Conservation (phyloP, 2,888 invertebrate genomes). For the Exocentrus adspersus region DNA sequence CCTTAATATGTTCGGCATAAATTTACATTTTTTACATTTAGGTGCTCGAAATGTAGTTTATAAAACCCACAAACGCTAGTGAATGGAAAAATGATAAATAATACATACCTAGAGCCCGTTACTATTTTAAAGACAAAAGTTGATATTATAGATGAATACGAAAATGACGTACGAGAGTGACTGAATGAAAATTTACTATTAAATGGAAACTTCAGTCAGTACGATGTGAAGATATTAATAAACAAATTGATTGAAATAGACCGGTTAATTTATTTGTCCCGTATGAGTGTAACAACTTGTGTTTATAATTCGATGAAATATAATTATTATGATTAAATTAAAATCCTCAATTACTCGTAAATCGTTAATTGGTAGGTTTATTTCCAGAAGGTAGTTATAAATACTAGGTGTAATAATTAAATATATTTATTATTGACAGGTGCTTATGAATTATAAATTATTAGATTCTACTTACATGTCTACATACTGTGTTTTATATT, state of each 20-base stretch:
- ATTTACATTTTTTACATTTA: slow-evolving; percentile 21
- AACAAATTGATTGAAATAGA: too few species aligned
- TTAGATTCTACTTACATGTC: too few species aligned
- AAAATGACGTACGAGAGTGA: too few species aligned
- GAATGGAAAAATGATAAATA: background rate
- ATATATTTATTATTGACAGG: slow-evolving; percentile 15
- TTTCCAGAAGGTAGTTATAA: background rate
- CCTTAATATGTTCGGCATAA: slow-evolving; percentile 19
- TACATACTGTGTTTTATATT: too few species aligned
- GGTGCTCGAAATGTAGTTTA: background rate
- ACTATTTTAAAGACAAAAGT: too few species aligned
- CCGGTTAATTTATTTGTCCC: background rate
- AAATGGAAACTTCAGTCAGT: too few species aligned
- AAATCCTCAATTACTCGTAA: slow-evolving; percentile 14
- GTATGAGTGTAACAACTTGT: background rate
- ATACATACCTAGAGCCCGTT: too few species aligned
- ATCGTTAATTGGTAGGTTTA: slow-evolving; percentile 21
- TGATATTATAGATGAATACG: too few species aligned
- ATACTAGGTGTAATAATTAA: slow-evolving; percentile 7
- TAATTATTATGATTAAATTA: slow-evolving; percentile 16
- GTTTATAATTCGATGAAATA: background rate
- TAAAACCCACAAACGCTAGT: background rate
- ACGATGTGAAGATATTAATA: too few species aligned
- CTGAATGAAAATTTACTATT: too few species aligned
- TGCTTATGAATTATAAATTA: slow-evolving; percentile 5